Base-by-base conservation (phyloP, 2,888 invertebrate genomes). In the Microdon myrmicae region DNA sequence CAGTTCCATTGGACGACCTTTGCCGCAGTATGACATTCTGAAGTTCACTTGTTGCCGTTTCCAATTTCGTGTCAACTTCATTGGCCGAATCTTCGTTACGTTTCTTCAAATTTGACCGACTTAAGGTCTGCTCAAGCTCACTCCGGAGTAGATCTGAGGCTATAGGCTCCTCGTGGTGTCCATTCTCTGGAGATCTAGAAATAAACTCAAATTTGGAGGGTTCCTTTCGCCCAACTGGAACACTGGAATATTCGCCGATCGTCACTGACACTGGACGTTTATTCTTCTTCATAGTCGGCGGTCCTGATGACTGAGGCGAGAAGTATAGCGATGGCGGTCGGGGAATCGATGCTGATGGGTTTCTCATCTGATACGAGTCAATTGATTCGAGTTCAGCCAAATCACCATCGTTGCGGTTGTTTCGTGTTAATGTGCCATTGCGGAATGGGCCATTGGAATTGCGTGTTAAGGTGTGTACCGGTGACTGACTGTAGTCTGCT, bases 191-290 rank as follows among this genome's bases (percentile, higher is more conserved):
- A 47, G 69, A 61, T 37, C 69, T 68, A 9, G 71, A 66, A 9
- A 90, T 81, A 74, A 90, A 90, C 69, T 88, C 88, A 64, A 90
- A 80, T 74, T 87, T 87, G n/a, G 86, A 84, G 1, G 90, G 90
- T 69, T 87, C 87, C 60, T 85, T 84, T 31, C 84, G 79, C 14
- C 82, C 77, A 23, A 79, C 77, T 9, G 83, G 85, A 20, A 82
- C 83, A 13, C 68, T 67, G 16, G 83, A 82, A 72, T 88, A 89
- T 75, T 88, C 88, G 0, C 87, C 88, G 51, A 89, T 88, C 2
- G 87, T 88, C 4, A 89, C 87, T 1, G 87, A 85, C n/a, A 88
- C 86, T 4, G 85, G 85, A 37, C 85, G 80, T 16, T 79, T 80
- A 49, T 83, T 81, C 71, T 85, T 85, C 70, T 83, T 85, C 82